These are phyloP conservation scores for Junonia oenone DNA, from an alignment of 2,888 invertebrate species.

Conservation along the genomic window DNA sequence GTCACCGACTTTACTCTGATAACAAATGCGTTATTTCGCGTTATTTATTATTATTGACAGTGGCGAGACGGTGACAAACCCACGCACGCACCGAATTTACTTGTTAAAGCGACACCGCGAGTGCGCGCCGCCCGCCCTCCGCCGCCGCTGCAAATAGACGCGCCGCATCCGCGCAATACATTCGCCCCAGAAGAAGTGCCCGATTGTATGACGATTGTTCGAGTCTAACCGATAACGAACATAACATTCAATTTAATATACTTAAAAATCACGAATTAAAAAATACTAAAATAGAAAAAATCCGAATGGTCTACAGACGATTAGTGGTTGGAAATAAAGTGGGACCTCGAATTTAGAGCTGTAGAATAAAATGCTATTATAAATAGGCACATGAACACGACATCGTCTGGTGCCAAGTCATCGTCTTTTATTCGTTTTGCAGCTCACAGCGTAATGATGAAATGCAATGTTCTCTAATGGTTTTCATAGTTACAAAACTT, in stretches of 20 bases:
- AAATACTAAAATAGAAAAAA: background rate
- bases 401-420: conserved; percentile 18
- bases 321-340: background rate
- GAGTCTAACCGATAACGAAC: background rate
- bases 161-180: conserved; percentile 23
- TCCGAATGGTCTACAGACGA: background rate
- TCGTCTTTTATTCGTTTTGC: conserved; percentile 19
- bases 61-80: conserved; percentile 75
- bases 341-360: conserved; percentile 8
- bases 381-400: conserved; percentile 17
- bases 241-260: background rate
- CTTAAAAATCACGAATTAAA: background rate
- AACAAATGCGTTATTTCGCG: conserved; percentile 69
- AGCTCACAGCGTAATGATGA: conserved; percentile 4
- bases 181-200: background rate
- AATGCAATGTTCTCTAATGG: conserved; percentile 12
- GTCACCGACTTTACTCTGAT: conserved; percentile 67
- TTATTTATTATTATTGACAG: conserved; percentile 74
- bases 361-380: conserved; percentile 17
- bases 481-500: background rate
- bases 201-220: background rate
- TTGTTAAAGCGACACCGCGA: conserved; percentile 42
- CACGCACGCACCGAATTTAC: conserved; percentile 60
- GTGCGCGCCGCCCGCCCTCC: conserved; percentile 44
- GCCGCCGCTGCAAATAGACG: conserved; percentile 54